Base-by-base conservation (phyloP, 2,797 vertebrate species). In the Pantherophis vulpinus region DNA sequence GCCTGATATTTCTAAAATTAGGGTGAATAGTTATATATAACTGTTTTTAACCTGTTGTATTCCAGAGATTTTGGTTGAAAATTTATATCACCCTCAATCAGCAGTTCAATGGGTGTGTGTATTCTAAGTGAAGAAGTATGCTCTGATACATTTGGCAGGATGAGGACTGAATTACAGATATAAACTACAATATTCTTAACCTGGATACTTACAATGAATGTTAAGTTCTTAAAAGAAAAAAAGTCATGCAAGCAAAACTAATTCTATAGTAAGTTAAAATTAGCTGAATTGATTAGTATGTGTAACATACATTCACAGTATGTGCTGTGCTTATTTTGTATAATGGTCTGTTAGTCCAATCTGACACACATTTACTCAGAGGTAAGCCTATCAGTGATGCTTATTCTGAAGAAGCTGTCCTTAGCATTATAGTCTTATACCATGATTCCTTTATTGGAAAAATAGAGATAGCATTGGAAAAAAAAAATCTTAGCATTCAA, bases 201-300 rank as follows among this genome's bases (percentile, higher is more conserved):
- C 74, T 79, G 93, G 94, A 86, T 90, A 96, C 94, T 95, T 94
- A 93, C 91, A 92, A 93, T 89, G 95, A 95, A 95, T 93, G 94
- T 27, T 79, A 42, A 5, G 29, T 92, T 94, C 89, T 95, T 42
- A 91, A 95, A 94, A 42, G 42, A 61, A 51, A 94, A 94, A 92
- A 88, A 60, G 92, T 61, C 97, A 97, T 97, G 96, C 97, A 97
- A 96, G 94, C 92, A 96, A 87, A 92, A 93, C 27, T n/a, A 59
- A 12, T 47, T 91, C 51, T 27, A 91, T 29, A 90, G 58, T 88
- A 59, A 18, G 2, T 32, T 59, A 2, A 70, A 86, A 59, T 27
- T 37, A 51, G 54, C 37, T 89, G 87, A 93, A 60, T 37, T 88
- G 61, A 94, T 90, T 92, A 94, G 16, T 61, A 93, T 9, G 94